These are phyloP conservation scores for Drosophila nigricruria DNA, from an alignment of 2,888 invertebrate genomes.

Conservation along the genomic window DNA sequence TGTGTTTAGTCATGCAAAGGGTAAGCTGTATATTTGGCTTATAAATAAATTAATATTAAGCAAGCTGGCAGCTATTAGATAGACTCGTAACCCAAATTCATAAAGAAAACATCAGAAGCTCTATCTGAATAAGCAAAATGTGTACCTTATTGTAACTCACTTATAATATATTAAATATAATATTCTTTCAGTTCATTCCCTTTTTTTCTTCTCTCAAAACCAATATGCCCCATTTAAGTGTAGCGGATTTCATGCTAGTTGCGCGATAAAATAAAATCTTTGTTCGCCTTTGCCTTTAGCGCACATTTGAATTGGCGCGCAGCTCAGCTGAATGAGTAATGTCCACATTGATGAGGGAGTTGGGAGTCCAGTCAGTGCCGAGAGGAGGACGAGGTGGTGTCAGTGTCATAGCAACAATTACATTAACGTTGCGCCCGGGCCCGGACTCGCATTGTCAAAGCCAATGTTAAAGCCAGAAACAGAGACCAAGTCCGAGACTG, in stretches of 20 bases:
- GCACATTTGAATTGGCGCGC: constrained; percentile 62
- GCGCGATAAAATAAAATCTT: constrained; percentile 30
- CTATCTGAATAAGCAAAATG: too few relatives aligned
- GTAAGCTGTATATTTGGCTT: too few relatives aligned
- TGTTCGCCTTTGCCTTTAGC: constrained; percentile 34
- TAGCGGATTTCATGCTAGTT: constrained; percentile 39
- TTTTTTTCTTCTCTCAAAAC: not conserved
- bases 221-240: constrained; percentile 18
- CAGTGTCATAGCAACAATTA: constrained; percentile 57
- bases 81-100: not conserved
- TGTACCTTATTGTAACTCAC: too few relatives aligned
- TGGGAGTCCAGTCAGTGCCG: constrained; percentile 7
- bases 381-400: constrained; percentile 51
- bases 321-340: constrained; percentile 66
- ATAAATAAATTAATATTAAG: too few relatives aligned
- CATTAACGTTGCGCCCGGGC: constrained; percentile 29
- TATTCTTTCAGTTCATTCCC: not conserved
- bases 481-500: constrained; percentile 18
- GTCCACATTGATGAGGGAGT: constrained; percentile 48
- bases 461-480: constrained; percentile 45
- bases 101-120: not conserved
- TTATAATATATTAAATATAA: not conserved
- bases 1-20: not conserved
- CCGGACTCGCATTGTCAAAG: constrained; percentile 35
- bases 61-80: not conserved